These are phyloP conservation scores for Lasioglossum villosulum DNA, from an alignment of 2,888 invertebrate genomes.

Conservation along the genomic window DNA sequence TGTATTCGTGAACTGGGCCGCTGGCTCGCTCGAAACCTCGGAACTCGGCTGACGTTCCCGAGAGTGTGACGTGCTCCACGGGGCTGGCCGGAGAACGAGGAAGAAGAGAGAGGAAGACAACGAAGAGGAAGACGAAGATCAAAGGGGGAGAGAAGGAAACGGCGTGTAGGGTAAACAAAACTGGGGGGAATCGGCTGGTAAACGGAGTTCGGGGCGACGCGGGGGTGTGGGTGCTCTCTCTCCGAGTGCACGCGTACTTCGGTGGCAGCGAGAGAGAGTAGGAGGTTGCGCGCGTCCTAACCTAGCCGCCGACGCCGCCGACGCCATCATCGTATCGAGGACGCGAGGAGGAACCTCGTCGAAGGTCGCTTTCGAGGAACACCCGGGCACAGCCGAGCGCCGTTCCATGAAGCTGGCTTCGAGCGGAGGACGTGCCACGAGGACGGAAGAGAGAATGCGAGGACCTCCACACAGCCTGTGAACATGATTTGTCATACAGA, in stretches of 20 bases:
- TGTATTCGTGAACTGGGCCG: constrained; percentile 64
- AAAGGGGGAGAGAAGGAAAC: not conserved
- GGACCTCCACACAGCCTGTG: constrained; percentile 78
- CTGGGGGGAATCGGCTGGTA: not conserved
- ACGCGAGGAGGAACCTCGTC: constrained; percentile 35
- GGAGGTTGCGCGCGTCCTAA: constrained; percentile 60
- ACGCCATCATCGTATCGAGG: constrained; percentile 43
- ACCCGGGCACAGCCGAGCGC: constrained; percentile 25
- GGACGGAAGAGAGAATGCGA: constrained; percentile 79
- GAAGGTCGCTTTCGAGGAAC: constrained; percentile 48
- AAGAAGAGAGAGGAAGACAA: not conserved
- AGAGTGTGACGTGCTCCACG: not conserved
- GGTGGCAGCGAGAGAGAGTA: constrained; percentile 11
- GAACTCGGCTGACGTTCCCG: constrained; percentile 26
- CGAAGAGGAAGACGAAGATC: constrained; percentile 5
- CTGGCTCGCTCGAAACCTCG: constrained; percentile 47
- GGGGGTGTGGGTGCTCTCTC: constrained; percentile 11
- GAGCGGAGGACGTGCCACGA: constrained; percentile 58
- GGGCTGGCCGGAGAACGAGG: not conserved
- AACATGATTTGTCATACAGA: constrained; percentile 82
- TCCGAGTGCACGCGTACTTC: constrained; percentile 7
- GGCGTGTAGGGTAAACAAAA: not conserved
- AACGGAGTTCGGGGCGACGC: constrained; percentile 11
- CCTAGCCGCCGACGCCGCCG: constrained; percentile 44
- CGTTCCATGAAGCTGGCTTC: constrained; percentile 69